Evolutionary conservation across 2,888 invertebrate genomes (phyloP), one percentile per base, ranked within the genome.

Genomic region (Drosophila recens): DNA sequence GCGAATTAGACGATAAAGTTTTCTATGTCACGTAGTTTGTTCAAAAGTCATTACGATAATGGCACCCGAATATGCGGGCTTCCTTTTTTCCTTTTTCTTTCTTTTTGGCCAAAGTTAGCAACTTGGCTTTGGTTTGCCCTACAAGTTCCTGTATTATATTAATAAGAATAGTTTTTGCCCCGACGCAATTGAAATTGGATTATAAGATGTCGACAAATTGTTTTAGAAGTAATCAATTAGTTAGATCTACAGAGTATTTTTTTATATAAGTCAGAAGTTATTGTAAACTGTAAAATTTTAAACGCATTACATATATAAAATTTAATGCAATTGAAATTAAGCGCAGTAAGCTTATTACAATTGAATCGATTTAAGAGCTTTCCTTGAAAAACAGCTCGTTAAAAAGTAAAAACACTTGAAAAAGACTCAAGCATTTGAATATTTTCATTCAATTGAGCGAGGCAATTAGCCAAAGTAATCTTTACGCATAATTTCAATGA

Each of bases 21-120:
- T 79, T 80, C 51, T 40, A 36, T 74, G 81, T 70, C 81, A 80
- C 74, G 71, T 80, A 78, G 67, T 68, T 72, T 75, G 80, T 75
- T 58, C 34, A 62, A 80, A 79, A 79, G 64, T 80, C 54, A 75
- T 80, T 80, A 66, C 36, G 48, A 34, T 62, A 72, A 75, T 57
- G 56, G 36, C 45, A 27, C 30, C n/a, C 4, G 58, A 59, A 61
- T 48, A 61, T 64, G 54, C 34, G 15, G 13, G 11, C 15, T 38
- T 56, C 20, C 20, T 36, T 20, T 23, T 20, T 11, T 53, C 4
- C 23, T 49, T 34, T 30, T 4, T 10, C 54, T 34, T 57, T 15
- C 11, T 17, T 46, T 51, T 59, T 43, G 36, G 11, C 10, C 8
- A 17, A 33, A 27, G 13, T 34, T 56, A 34, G 40, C 15, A 59